These are phyloP conservation scores for Trachymyrmex cornetzi DNA, from an alignment of 1,140 invertebrate species.

Conservation along the genomic window DNA sequence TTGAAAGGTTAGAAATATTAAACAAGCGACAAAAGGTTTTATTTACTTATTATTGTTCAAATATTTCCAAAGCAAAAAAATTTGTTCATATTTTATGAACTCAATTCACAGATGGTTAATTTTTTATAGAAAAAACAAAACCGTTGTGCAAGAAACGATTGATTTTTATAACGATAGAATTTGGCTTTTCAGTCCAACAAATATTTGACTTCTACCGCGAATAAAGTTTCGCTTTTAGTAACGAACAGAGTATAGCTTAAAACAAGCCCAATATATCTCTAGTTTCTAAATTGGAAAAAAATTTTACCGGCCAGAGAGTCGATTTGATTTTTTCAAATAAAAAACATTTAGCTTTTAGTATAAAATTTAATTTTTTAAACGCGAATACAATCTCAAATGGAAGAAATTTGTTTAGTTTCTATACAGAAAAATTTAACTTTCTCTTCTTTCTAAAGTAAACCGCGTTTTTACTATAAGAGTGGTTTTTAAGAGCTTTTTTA, in stretches of 20 bases:
- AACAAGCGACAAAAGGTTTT: not conserved
- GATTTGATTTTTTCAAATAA: slow-evolving; percentile 18
- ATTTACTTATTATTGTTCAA: not conserved
- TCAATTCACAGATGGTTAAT: not conserved
- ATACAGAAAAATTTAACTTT: not conserved
- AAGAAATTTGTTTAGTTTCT: slow-evolving; percentile 9
- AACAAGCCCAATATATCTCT: slow-evolving; percentile 28
- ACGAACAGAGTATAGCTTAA: slow-evolving; percentile 19
- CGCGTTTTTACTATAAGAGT: not conserved
- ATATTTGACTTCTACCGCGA: slow-evolving; percentile 44
- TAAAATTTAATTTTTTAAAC: not conserved
- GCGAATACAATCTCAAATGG: not conserved
- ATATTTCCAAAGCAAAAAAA: not conserved
- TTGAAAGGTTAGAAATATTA: slow-evolving; percentile 20
- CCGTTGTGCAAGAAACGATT: slow-evolving; percentile 9
- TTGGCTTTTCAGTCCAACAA: slow-evolving; percentile 21
- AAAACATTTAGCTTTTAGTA: slow-evolving; percentile 16
- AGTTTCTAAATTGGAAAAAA: slow-evolving; percentile 18
- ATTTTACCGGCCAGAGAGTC: not conserved
- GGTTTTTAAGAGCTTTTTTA: slow-evolving; percentile 4
- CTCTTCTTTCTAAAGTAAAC: not conserved
- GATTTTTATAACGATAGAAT: slow-evolving; percentile 33
- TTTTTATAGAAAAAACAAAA: not conserved
- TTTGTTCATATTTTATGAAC: not conserved
- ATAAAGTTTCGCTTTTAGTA: slow-evolving; percentile 48